Conservation (phyloP, 2,888 invertebrate species). For the Epiblema foenella region DNA sequence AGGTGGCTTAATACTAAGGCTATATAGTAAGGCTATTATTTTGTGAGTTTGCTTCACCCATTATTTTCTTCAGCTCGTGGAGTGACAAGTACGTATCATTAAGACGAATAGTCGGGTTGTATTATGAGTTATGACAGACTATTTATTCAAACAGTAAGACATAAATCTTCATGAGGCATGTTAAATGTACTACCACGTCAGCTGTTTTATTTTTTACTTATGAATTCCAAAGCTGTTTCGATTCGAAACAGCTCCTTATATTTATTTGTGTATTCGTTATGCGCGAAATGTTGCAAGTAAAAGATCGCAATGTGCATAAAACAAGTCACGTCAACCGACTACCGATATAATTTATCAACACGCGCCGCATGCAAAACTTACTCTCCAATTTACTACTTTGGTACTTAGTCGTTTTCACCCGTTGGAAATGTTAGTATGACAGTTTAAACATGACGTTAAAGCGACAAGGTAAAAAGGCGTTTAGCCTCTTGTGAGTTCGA, state of each 20-base stretch:
- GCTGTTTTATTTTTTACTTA: background rate
- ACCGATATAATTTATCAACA: background rate
- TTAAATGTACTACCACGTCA: background rate
- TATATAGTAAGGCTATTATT: background rate
- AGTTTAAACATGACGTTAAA: too few species aligned
- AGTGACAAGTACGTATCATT: slow-evolving; percentile 4
- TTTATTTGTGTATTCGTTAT: too few species aligned
- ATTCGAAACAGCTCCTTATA: background rate
- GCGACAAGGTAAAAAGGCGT: too few species aligned
- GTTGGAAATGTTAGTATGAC: too few species aligned
- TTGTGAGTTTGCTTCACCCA: background rate
- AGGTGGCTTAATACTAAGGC: background rate
- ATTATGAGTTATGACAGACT: background rate
- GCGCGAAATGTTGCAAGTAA: too few species aligned
- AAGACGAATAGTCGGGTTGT: background rate
- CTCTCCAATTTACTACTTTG: background rate
- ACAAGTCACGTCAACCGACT: background rate
- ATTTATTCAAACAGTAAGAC: background rate
- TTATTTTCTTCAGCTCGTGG: background rate
- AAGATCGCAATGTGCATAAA: background rate
- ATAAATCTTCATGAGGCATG: background rate
- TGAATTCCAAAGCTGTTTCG: background rate
- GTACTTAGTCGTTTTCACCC: too few species aligned
- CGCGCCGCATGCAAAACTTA: background rate
- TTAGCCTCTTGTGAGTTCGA: too few species aligned